A percentile compares a stretch with the other conserved stretches of the same genome.
Conservation (phyloP, 2,797 vertebrate genomes). For the Carduelis carduelis region DNA sequence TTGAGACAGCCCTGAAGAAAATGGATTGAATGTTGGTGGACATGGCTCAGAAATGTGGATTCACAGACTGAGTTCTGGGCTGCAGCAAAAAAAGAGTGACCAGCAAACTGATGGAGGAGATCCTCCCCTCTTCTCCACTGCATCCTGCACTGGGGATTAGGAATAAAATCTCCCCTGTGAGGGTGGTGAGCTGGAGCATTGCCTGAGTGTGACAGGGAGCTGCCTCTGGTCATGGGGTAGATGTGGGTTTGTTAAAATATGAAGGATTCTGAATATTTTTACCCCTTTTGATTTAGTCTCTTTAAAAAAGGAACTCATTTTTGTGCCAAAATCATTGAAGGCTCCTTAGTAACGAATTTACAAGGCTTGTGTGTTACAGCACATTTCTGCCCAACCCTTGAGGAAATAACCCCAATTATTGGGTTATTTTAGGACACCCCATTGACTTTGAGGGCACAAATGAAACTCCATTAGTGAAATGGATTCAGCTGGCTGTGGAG, state of each 20-base stretch:
- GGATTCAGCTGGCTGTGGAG: background rate
- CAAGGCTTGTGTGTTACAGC: background rate
- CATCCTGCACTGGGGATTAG: background rate
- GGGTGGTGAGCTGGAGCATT: background rate
- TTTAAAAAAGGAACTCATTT: background rate
- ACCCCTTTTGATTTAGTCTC: background rate
- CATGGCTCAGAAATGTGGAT: background rate
- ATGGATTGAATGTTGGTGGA: rapidly evolving
- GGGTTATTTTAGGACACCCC: background rate
- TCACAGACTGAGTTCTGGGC: background rate
- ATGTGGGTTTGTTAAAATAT: background rate
- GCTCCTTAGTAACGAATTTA: background rate
- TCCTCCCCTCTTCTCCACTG: background rate
- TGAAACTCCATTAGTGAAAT: background rate
- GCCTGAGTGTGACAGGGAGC: too few relatives aligned
- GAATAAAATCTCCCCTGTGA: background rate
- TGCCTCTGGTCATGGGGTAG: background rate
- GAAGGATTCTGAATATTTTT: background rate
- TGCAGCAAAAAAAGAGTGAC: background rate
- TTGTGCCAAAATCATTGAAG: background rate
- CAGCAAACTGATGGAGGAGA: background rate
- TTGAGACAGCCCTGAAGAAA: background rate
- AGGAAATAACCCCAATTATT: background rate
- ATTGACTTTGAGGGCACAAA: background rate
- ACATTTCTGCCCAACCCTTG: background rate